Evolutionary conservation across 2,113 vertebrate species (phyloP), one percentile per base, ranked within the genome.

Genomic region (Leptodactylus fuscus): DNA sequence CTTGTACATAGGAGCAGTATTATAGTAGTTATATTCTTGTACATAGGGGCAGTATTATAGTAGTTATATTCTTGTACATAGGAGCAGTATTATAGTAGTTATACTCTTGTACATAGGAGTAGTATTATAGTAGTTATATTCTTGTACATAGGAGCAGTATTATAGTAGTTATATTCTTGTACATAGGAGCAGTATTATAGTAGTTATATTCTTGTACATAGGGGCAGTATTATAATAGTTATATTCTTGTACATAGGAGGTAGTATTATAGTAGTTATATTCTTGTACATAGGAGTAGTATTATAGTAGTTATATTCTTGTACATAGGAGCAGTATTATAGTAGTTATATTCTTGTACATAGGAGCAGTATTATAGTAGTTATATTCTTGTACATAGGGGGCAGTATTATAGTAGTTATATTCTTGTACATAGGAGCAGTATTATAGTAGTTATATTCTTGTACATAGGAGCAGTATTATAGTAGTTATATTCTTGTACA

Each of bases 181-280:
- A 65, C 12, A 65, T 65, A 65, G 27, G 60, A 2, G 60, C 60
- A 32, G 60, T 65, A 65, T 32, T 65, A 65, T 65, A 65, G 27
- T 34, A 65, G 27, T 65, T 65, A 65, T 65, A 65, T 65, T 65
- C 60, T 34, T 65, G 60, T 65, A 65, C 12, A 65, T 65, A 65
- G 27, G 60, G 5, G 60, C 60, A 65, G 60, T 65, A 65, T 65
- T 65, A 65, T 65, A 65, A 29, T 34, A 65, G 60, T 65, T 65
- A 65, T 65, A 65, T 65, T 65, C 27, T 34, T 65, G 60, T 65
- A 65, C 12, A 65, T 65, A 65, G 60, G 27, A 9, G 11, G 60
- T 29, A 65, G 60, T 65, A 65, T 65, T 65, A 65, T 65, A 65
- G 60, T 65, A 65, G 60, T 65, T 65, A 65, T 65, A 65, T 65